These are phyloP conservation scores for Metopia argyrocephala DNA, from an alignment of 2,888 invertebrate genomes.

Conservation along the genomic window DNA sequence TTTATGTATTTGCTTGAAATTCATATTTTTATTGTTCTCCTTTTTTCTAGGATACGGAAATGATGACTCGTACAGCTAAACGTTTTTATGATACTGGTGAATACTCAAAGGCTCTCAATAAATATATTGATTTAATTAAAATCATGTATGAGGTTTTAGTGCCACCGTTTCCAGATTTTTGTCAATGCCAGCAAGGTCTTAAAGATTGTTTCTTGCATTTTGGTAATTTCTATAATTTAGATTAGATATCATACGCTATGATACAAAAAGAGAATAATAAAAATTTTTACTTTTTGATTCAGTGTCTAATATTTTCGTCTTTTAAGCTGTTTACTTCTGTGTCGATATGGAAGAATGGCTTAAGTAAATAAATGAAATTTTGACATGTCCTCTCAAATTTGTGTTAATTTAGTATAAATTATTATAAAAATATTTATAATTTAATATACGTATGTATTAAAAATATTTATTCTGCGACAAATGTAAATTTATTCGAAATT, in stretches of 20 bases:
- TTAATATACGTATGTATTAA: too few species aligned
- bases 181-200: constrained; percentile 86
- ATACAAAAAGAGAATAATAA: background rate
- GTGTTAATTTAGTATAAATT: constrained; percentile 39
- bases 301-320: too few species aligned
- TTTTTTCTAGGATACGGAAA: constrained; percentile 83
- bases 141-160: constrained; percentile 84
- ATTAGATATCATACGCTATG: constrained; percentile 61
- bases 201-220: constrained; percentile 84
- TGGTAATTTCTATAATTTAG: constrained; percentile 79
- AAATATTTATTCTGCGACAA: too few species aligned
- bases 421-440: too few species aligned
- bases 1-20: background rate
- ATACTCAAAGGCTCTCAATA: constrained; percentile 82
- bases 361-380: background rate
- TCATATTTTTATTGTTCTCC: background rate
- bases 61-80: constrained; percentile 83
- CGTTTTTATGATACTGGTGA: constrained; percentile 82
- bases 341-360: too few species aligned
- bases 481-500: too few species aligned
- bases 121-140: constrained; percentile 83
- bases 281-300: too few species aligned
- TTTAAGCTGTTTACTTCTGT: too few species aligned
- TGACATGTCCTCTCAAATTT: constrained; percentile 1
- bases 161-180: constrained; percentile 87